phyloP scores from a whole-genome alignment of 2,113 vertebrate genomes.

The Hipposideros armiger region DNA sequence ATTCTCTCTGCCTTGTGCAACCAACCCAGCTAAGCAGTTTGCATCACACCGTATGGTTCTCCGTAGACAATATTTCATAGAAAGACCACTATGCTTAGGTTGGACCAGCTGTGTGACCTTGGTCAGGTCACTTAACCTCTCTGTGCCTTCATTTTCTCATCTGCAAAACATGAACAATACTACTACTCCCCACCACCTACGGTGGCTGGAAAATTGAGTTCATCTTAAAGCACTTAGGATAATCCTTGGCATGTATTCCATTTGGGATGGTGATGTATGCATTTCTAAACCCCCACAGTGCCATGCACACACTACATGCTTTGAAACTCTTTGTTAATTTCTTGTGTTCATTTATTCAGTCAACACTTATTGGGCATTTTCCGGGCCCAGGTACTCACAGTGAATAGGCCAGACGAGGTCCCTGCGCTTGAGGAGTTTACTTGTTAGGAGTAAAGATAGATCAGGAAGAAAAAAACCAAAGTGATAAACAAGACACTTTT shows the following conservation, averaged over 20 bases:
- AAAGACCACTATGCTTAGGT: neutral
- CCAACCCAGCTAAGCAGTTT: neutral
- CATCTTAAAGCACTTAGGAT: neutral
- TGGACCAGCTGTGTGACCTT: neutral
- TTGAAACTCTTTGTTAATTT: neutral
- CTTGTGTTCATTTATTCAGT: neutral
- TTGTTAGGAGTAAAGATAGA: neutral
- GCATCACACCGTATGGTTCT: neutral
- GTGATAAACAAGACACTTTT: neutral
- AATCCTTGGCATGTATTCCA: too few species aligned
- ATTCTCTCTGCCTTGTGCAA: neutral
- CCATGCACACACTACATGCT: neutral
- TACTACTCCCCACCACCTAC: neutral
- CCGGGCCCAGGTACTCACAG: neutral
- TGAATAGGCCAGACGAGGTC: neutral
- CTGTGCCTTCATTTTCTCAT: neutral
- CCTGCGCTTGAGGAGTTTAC: neutral
- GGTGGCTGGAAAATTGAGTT: neutral
- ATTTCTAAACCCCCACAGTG: neutral
- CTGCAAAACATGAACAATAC: neutral
- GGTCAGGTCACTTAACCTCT: neutral
- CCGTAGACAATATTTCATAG: accelerated
- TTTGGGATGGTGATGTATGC: accelerated
- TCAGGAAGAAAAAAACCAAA: neutral
- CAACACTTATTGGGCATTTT: neutral